Base-by-base conservation (phyloP, 2,113 vertebrate genomes). In the Leptosomus discolor region DNA sequence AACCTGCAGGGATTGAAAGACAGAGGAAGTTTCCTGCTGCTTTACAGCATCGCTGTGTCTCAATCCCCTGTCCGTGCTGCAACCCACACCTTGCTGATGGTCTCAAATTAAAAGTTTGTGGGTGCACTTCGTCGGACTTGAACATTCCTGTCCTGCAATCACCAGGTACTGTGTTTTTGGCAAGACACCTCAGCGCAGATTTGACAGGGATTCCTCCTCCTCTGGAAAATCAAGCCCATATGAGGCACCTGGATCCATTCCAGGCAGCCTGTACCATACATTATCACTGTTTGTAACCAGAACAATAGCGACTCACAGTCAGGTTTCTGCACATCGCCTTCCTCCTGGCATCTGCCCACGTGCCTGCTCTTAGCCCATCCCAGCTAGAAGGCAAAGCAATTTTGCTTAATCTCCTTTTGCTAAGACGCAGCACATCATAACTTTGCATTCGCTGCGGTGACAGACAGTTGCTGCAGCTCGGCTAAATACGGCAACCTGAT, bases 1-100 rank as follows among this genome's bases (percentile, higher is more conserved):
- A 99, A 99, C 97, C 99, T 99, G 97, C 34, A 50, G 58, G 71
- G 45, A 68, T 60, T 37, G 71, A 45, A 92, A 91, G 29, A 45
- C 1, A 0, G 0, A 21, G 8, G 56, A 73, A 39, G 20, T 75
- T 71, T 90, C 37, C n/a, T 7, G 3, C 36, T 48, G 26, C 48
- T 76, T 75, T 48, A 27, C 30, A 21, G 7, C 30, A 6, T 17
- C 3, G 0, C 39, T 8, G 15, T 1, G 0, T 21, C 64, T 53
- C 0, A 0, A 46, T 23, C 24, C 34, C 6, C 53, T 6, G 3
- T 8, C 48, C 9, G 0, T 7, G n/a, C 58, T 2, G 11, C 26
- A 23, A 18, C 41, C 84, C 15, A 0, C 9, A 2, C 37, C 46
- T 3, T 4, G n/a, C 51, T 79, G 45, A 37, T 32, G 37, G 11